phyloP scores from a whole-genome alignment of 1,140 invertebrate genomes.

The Drosophila pachea region DNA sequence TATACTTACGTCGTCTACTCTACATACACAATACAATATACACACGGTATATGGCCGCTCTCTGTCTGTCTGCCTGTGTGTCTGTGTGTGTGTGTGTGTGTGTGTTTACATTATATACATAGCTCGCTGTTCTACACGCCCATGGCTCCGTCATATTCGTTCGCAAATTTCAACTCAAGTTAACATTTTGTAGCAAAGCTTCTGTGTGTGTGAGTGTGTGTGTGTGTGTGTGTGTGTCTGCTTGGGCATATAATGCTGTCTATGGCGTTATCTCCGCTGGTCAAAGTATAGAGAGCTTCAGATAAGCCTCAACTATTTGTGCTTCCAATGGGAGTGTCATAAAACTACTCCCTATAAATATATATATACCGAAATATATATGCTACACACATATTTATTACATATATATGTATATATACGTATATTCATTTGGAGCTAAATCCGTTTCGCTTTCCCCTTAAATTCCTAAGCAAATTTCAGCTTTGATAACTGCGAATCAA shows the following conservation, averaged over 20 bases:
- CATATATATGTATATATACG: background rate
- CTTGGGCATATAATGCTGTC: constrained; percentile 35
- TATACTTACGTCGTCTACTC: constrained; percentile 50
- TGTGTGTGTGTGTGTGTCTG: constrained; percentile 9
- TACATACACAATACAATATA: constrained; percentile 6
- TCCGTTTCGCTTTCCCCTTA: too few relatives aligned
- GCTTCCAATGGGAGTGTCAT: constrained; percentile 13
- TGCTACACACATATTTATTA: too few relatives aligned
- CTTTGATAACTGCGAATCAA: constrained; percentile 29
- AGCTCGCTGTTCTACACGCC: constrained; percentile 13
- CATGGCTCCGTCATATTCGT: background rate
- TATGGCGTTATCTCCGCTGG: constrained; percentile 18
- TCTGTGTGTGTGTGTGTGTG: constrained; percentile 19
- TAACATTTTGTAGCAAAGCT: constrained; percentile 66
- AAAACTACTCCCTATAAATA: background rate
- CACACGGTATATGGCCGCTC: constrained; percentile 18
- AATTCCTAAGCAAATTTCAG: background rate
- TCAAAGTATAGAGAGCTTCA: constrained; percentile 11
- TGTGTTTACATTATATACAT: constrained; percentile 51
- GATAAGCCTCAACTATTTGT: constrained; percentile 24
- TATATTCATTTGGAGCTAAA: too few relatives aligned
- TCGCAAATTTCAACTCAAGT: constrained; percentile 49
- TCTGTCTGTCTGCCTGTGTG: constrained; percentile 15
- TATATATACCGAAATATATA: background rate
- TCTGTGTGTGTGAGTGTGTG: constrained; percentile 4